Percentiles rank a stretch among this genome's conserved stretches.
Evolutionary conservation across 1,140 invertebrate species (phyloP).

Genomic region (Galleria mellonella): DNA sequence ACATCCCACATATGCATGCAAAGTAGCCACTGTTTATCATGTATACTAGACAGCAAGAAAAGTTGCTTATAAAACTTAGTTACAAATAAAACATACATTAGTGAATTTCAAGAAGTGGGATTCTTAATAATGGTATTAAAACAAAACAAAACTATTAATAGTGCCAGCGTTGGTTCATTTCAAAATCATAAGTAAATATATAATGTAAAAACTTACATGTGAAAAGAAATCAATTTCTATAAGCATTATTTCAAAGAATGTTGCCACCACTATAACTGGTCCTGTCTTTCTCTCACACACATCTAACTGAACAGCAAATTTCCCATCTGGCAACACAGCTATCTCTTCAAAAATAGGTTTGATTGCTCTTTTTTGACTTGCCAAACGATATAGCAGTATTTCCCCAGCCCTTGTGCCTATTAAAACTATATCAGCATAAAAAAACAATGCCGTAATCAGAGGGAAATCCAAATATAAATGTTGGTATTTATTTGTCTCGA

Average conservation of each 20-base stretch:
- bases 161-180: too few relatives aligned
- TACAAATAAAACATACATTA: too few relatives aligned
- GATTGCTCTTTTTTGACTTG: constrained; percentile 32
- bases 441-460: constrained; percentile 49
- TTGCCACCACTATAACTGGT: constrained; percentile 42
- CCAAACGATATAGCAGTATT: constrained; percentile 43
- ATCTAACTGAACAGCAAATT: constrained; percentile 54
- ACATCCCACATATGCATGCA: too few relatives aligned
- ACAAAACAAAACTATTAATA: too few relatives aligned
- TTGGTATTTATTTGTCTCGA: constrained; percentile 44
- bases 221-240: constrained; percentile 49
- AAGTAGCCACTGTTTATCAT: too few relatives aligned
- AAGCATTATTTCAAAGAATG: constrained; percentile 46
- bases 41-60: too few relatives aligned
- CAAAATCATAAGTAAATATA: too few relatives aligned
- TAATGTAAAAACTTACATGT: constrained; percentile 37
- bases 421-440: constrained; percentile 45
- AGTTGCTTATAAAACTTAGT: too few relatives aligned
- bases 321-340: constrained; percentile 37
- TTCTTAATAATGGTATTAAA: too few relatives aligned
- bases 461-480: constrained; percentile 54
- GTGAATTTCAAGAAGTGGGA: too few relatives aligned
- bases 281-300: constrained; percentile 51
- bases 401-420: constrained; percentile 39
- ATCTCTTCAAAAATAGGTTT: constrained; percentile 46